A percentile compares a stretch with the other conserved stretches of the same genome.
phyloP scores from a whole-genome alignment of 2,888 invertebrate species.

The Deilephila porcellus region DNA sequence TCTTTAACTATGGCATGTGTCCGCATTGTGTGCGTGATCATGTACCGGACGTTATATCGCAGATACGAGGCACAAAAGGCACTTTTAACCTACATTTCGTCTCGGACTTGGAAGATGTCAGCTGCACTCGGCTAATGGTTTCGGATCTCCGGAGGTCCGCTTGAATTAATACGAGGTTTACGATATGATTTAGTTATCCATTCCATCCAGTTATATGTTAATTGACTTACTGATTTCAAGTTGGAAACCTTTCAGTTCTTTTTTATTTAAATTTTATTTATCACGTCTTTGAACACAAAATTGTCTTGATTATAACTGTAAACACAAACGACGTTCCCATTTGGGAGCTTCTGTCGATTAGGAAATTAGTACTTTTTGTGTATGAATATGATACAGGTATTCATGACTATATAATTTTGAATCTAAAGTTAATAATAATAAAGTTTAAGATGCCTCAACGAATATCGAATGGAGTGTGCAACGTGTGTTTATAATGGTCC shows the following conservation, averaged over 20 bases:
- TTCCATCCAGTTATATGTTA: background rate
- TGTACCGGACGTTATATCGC: slow-evolving; percentile 31
- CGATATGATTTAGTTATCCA: slow-evolving; percentile 16
- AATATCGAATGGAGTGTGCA: background rate
- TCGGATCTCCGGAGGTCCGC: slow-evolving; percentile 39
- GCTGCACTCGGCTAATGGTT: slow-evolving; percentile 45
- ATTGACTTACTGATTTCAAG: background rate
- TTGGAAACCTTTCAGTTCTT: background rate
- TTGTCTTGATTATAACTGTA: background rate
- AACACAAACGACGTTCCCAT: background rate
- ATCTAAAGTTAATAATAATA: background rate
- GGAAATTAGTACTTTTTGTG: background rate
- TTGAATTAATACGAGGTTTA: slow-evolving; percentile 11
- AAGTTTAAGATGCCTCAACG: background rate
- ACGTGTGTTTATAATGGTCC: background rate
- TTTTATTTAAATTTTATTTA: background rate
- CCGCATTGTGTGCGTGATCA: slow-evolving; percentile 43
- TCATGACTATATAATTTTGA: background rate
- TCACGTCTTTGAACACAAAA: background rate
- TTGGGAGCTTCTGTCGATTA: background rate
- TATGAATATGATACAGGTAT: background rate
- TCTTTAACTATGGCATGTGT: slow-evolving; percentile 41
- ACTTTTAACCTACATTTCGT: slow-evolving; percentile 57
- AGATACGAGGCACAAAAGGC: slow-evolving; percentile 45
- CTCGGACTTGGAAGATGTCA: slow-evolving; percentile 44